These are phyloP conservation scores for Sebastes cheni DNA, from an alignment of 2,797 vertebrate genomes.

Conservation along the genomic window DNA sequence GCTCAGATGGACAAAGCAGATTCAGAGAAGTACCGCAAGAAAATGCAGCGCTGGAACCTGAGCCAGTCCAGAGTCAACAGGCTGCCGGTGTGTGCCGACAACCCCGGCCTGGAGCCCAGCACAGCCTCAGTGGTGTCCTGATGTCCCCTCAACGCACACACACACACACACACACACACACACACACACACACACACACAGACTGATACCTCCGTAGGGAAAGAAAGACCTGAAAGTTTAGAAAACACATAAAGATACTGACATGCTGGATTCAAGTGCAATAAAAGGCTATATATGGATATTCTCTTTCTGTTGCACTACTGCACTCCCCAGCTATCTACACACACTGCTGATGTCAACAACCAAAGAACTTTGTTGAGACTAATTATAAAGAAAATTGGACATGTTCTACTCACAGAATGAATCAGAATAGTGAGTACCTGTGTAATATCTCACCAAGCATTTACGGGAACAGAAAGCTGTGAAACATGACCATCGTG, in stretches of 20 bases:
- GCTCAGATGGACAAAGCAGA: constrained; percentile 69
- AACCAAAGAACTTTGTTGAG: background rate
- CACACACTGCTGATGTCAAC: background rate
- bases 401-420: background rate
- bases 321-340: background rate
- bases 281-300: background rate
- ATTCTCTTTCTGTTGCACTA: background rate
- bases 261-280: background rate
- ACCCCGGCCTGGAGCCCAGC: constrained; percentile 38
- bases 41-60: constrained; percentile 73
- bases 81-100: constrained; percentile 18
- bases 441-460: background rate
- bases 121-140: constrained; percentile 48
- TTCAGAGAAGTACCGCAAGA: constrained; percentile 44
- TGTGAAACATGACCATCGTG: background rate
- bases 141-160: background rate
- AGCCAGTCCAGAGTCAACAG: constrained; percentile 2
- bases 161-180: background rate
- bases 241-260: background rate
- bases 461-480: background rate
- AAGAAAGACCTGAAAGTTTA: background rate
- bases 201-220: background rate
- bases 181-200: background rate
- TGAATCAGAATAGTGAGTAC: background rate
- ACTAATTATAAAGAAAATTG: background rate